Percentiles rank a stretch among this genome's conserved stretches.
These are phyloP conservation scores for Echeneis naucrates DNA, from an alignment of 2,797 vertebrate genomes.

Conservation along the genomic window DNA sequence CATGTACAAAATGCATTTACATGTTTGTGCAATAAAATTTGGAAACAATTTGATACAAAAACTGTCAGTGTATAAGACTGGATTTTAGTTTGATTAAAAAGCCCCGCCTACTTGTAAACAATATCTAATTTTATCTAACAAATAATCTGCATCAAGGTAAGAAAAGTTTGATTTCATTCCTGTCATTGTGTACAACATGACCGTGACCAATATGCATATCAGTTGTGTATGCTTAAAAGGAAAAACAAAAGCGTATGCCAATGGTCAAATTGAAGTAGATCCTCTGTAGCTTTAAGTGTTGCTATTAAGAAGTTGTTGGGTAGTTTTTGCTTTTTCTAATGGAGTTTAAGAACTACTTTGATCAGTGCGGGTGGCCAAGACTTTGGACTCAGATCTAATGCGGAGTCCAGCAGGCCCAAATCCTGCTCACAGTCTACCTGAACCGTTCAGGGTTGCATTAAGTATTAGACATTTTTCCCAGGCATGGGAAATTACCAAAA, in stretches of 20 bases:
- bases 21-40: conserved; percentile 67
- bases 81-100: background rate
- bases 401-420: conserved; percentile 34
- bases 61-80: background rate
- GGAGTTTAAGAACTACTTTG: too few species aligned
- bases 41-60: conserved; percentile 24
- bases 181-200: background rate
- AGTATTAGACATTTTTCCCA: too few species aligned
- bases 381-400: conserved; percentile 32
- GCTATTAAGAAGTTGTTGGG: too few species aligned
- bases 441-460: too few species aligned
- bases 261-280: too few species aligned
- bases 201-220: too few species aligned
- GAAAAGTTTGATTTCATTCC: background rate
- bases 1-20: conserved; percentile 44
- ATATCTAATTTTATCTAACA: background rate
- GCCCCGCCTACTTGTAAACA: background rate
- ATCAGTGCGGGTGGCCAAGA: too few species aligned
- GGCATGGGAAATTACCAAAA: too few species aligned
- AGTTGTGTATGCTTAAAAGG: too few species aligned
- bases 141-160: background rate
- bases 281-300: too few species aligned
- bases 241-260: too few species aligned
- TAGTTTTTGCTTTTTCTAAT: too few species aligned
- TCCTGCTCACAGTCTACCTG: conserved; percentile 28